A percentile compares a stretch with the other conserved stretches of the same genome.
Conservation (phyloP, 2,888 invertebrate species). For the Caenorhabditis virilis region DNA sequence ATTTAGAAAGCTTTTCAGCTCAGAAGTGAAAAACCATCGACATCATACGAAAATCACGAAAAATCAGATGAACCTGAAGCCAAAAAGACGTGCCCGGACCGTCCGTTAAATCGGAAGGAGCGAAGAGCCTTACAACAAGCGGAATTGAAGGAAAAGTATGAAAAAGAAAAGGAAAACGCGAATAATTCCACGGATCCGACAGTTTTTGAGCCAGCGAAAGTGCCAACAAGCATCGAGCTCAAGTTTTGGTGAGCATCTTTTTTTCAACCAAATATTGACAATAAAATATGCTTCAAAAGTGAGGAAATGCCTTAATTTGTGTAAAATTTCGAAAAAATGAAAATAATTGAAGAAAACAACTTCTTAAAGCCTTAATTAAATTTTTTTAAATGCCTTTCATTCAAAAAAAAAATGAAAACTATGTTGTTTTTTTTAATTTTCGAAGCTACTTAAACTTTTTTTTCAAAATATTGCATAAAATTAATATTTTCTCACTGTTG, state of each 20-base stretch:
- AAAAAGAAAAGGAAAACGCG: no score
- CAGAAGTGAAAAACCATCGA: constrained; percentile 4
- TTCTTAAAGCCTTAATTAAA: background rate
- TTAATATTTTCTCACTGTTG: no score
- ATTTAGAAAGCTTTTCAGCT: no score
- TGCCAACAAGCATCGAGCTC: background rate
- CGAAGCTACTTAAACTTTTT: no score
- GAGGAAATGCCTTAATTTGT: no score
- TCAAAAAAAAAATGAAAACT: no score
- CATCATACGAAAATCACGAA: no score
- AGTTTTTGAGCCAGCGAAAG: background rate
- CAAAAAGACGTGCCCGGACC: background rate
- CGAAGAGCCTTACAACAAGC: constrained; percentile 12
- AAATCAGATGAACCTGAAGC: background rate
- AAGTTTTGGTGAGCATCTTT: background rate
- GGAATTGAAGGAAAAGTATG: constrained; percentile 5
- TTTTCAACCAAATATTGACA: background rate
- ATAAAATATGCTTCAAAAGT: background rate
- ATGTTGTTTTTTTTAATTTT: no score
- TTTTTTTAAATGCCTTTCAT: background rate
- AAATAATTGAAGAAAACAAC: no score
- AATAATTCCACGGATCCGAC: no score
- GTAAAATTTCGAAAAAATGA: no score
- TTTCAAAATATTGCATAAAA: no score
- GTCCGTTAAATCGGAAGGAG: constrained; percentile 24